phyloP scores from a whole-genome alignment of 2,888 invertebrate genomes.

The Drosophila maculinotata region DNA sequence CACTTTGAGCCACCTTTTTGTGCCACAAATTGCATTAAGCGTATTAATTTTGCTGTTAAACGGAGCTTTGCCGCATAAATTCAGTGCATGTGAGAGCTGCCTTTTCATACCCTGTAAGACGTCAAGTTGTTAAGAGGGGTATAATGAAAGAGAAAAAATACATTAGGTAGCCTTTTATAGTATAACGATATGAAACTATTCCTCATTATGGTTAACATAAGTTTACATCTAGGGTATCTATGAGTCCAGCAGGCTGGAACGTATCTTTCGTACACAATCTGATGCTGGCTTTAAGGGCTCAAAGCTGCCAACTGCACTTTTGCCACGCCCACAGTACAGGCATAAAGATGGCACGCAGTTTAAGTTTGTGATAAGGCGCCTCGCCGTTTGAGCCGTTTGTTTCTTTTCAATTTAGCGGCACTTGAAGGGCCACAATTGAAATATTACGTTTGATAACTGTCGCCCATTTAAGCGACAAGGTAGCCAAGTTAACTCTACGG shows the following conservation, averaged over 20 bases:
- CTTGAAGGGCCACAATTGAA: slow-evolving; percentile 60
- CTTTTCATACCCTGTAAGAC: background rate
- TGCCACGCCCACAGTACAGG: background rate
- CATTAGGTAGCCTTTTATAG: too few species aligned
- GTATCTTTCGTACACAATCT: background rate
- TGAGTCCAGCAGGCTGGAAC: background rate
- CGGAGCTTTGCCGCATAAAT: slow-evolving; percentile 30
- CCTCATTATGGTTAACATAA: too few species aligned
- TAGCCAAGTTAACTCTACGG: slow-evolving; percentile 35
- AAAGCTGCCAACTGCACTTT: slow-evolving; percentile 24
- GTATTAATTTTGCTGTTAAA: slow-evolving; percentile 60
- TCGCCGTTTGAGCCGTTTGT: slow-evolving; percentile 32
- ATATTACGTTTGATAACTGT: slow-evolving; percentile 71
- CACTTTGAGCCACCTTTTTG: slow-evolving; percentile 55
- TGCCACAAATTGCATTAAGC: slow-evolving; percentile 69
- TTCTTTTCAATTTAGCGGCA: slow-evolving; percentile 61
- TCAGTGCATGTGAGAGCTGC: slow-evolving; percentile 11
- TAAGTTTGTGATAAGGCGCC: slow-evolving; percentile 34
- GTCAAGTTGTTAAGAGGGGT: background rate
- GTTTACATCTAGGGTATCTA: background rate
- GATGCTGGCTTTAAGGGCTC: background rate
- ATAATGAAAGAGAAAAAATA: too few species aligned
- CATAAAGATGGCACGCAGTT: slow-evolving; percentile 25
- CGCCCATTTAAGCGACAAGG: slow-evolving; percentile 51
- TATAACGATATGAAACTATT: too few species aligned